These are phyloP conservation scores for Melipona quadrifasciata DNA, from an alignment of 1,140 invertebrate species.

Conservation along the genomic window DNA sequence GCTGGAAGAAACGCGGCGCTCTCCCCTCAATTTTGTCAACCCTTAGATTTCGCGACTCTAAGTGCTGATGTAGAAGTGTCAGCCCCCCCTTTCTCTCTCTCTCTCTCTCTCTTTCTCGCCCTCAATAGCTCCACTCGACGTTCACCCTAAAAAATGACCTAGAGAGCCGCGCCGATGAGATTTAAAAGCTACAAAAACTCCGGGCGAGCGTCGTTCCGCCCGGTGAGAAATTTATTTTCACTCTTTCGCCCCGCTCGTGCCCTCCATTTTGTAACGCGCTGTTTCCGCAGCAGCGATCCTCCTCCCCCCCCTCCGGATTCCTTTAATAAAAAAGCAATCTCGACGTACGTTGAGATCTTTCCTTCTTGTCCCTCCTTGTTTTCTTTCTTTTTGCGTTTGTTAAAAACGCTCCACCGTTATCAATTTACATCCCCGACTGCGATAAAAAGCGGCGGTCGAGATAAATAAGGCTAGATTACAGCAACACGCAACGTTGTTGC, in stretches of 20 bases:
- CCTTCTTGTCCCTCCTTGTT: no score
- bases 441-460: no score
- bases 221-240: slow-evolving; percentile 8
- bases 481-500: not conserved
- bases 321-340: not conserved
- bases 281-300: not conserved
- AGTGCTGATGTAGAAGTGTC: slow-evolving; percentile 22
- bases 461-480: not conserved
- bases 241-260: not conserved
- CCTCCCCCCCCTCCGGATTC: not conserved
- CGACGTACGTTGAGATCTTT: not conserved
- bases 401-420: not conserved
- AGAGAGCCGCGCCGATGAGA: slow-evolving; percentile 11
- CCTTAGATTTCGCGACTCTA: slow-evolving; percentile 14
- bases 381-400: not conserved
- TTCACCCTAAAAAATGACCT: slow-evolving; percentile 23
- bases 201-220: not conserved
- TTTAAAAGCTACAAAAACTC: slow-evolving; percentile 33
- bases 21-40: not conserved
- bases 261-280: not conserved
- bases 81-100: not conserved
- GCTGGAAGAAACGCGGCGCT: not conserved
- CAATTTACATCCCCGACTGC: slow-evolving; percentile 9
- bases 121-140: not conserved
- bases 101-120: not conserved